Evolutionary conservation across 23 tunicate species (phyloP).

Genomic region (Styela clava): DNA sequence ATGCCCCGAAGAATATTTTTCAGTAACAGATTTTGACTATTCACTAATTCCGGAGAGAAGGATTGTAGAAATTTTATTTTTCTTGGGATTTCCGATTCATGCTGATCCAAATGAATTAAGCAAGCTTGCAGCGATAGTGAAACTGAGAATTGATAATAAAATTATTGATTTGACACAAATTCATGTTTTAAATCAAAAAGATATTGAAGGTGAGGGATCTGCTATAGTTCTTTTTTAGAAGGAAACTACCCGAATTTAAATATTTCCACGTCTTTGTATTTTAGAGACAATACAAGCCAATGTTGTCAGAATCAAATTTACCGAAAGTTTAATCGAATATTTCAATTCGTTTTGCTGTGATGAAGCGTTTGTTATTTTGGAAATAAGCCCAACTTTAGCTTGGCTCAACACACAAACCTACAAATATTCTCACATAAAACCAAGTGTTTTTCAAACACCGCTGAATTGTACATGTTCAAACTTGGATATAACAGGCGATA

Average conservation of each 20-base stretch:
- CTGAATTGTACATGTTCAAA: constrained; percentile 11
- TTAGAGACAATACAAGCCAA: neutral
- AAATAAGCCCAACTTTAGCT: neutral
- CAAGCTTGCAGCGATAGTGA: neutral
- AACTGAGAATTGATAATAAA: no score
- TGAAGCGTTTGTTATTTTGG: neutral
- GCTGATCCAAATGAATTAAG: neutral
- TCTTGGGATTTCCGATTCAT: neutral
- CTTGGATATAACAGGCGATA: constrained; percentile 4
- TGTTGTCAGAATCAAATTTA: neutral
- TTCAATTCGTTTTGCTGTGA: neutral
- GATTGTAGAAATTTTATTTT: neutral
- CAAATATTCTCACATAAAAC: neutral
- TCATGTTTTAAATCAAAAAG: neutral
- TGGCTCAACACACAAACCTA: constrained; percentile 10
- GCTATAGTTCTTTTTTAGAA: no score
- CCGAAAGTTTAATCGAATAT: neutral
- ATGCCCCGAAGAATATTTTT: neutral
- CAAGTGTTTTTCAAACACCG: neutral
- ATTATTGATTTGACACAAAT: neutral
- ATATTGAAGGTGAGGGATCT: neutral
- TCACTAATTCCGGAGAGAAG: neutral
- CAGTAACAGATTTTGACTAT: neutral
- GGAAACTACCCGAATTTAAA: no score
- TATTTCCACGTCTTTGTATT: no score